Conservation (phyloP, 2,113 vertebrate genomes). For the Sinosuthora webbiana region DNA sequence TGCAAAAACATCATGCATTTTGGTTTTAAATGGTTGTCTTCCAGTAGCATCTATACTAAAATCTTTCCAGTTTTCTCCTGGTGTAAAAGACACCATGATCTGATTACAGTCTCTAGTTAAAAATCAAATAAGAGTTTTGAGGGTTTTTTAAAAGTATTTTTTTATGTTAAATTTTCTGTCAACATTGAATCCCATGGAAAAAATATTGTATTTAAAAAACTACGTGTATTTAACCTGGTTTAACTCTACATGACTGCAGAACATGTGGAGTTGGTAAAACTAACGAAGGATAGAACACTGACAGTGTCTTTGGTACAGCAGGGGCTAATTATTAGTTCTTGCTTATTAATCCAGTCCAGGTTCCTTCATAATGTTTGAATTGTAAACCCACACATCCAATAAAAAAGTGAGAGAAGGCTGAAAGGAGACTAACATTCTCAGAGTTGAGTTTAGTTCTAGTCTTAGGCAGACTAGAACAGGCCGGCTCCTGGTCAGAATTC, state of each 20-base stretch:
- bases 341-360: constrained; percentile 59
- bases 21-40: background rate
- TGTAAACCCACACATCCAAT: constrained; percentile 56
- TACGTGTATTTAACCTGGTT: background rate
- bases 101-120: background rate
- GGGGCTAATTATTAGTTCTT: constrained; percentile 53
- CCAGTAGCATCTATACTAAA: background rate
- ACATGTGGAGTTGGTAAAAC: constrained; percentile 57
- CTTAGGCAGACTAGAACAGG: constrained; percentile 29
- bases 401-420: background rate
- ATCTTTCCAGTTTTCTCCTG: background rate
- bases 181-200: background rate
- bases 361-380: constrained; percentile 67
- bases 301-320: constrained; percentile 34
- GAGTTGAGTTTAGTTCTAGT: constrained; percentile 38
- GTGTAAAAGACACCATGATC: background rate
- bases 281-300: background rate
- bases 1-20: background rate
- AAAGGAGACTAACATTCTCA: background rate
- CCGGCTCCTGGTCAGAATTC: background rate
- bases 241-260: background rate
- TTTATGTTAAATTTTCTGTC: background rate
- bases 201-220: background rate
- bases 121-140: background rate
- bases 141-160: background rate